Evolutionary conservation across 2,888 invertebrate species (phyloP).

Genomic region (Mythimna vitellina): DNA sequence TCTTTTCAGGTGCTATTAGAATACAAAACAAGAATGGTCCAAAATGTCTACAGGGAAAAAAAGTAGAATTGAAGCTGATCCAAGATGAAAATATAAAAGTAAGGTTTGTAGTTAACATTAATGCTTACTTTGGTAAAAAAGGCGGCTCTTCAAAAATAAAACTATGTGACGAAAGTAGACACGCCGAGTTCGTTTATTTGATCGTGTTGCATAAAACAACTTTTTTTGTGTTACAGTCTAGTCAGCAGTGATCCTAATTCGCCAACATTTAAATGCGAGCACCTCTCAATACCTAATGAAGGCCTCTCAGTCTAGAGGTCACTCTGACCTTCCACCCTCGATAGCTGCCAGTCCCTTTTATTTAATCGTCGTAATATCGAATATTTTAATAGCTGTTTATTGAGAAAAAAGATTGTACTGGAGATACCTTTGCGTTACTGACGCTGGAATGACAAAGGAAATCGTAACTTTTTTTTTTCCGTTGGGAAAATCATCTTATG

Average conservation of each 20-base stretch:
- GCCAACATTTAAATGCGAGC: slow-evolving; percentile 44
- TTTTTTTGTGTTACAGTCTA: background rate
- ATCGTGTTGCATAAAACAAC: background rate
- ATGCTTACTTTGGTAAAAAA: background rate
- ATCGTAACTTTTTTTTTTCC: no score
- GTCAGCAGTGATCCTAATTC: background rate
- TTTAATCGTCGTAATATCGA: slow-evolving; percentile 39
- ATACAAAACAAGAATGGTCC: background rate
- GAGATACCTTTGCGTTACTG: slow-evolving; percentile 1
- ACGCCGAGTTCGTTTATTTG: background rate
- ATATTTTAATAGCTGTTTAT: slow-evolving; percentile 45
- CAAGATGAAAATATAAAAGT: slow-evolving; percentile 13
- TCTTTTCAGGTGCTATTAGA: background rate
- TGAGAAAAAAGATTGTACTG: slow-evolving; percentile 19
- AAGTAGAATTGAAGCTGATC: background rate
- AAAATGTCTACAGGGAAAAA: background rate
- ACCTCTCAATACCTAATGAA: slow-evolving; percentile 50
- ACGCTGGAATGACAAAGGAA: slow-evolving; percentile 9
- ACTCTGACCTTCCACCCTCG: slow-evolving; percentile 21
- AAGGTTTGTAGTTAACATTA: slow-evolving; percentile 7
- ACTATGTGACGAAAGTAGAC: background rate
- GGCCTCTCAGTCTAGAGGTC: slow-evolving; percentile 54
- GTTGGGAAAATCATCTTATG: no score
- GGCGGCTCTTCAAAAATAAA: background rate
- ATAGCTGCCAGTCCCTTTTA: slow-evolving; percentile 26